phyloP scores from a whole-genome alignment of 2,113 vertebrate species.

The Psittacula cyanocephala region DNA sequence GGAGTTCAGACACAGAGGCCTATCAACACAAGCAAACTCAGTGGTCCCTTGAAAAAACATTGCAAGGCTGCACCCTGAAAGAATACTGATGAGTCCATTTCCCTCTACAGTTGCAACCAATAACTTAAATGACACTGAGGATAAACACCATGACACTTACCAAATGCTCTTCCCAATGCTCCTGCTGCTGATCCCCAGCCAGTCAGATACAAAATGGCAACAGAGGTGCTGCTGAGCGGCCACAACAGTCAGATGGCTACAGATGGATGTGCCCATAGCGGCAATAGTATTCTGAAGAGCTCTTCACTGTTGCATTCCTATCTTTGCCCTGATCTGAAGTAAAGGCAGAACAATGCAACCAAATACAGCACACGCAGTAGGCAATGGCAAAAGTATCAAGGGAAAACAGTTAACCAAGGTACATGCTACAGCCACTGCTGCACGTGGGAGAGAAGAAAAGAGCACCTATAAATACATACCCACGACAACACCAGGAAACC shows the following conservation, averaged over 20 bases:
- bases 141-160: neutral
- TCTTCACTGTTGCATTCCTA: neutral
- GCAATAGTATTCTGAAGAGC: neutral
- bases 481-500: neutral
- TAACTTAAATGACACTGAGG: neutral
- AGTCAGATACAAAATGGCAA: neutral
- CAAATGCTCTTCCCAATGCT: neutral
- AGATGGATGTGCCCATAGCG: rapidly evolving
- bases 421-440: neutral
- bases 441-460: rapidly evolving
- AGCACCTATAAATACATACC: neutral
- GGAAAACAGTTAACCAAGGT: neutral
- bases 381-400: too few relatives aligned
- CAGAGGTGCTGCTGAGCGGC: neutral
- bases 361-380: neutral
- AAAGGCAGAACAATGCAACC: neutral
- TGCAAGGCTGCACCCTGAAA: neutral
- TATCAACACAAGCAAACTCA: neutral
- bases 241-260: neutral
- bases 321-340: neutral
- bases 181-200: neutral
- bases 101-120: neutral
- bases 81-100: neutral
- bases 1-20: rapidly evolving
- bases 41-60: neutral